These are phyloP conservation scores for Felis chaus DNA, from an alignment of 2,113 vertebrate species.

Conservation along the genomic window DNA sequence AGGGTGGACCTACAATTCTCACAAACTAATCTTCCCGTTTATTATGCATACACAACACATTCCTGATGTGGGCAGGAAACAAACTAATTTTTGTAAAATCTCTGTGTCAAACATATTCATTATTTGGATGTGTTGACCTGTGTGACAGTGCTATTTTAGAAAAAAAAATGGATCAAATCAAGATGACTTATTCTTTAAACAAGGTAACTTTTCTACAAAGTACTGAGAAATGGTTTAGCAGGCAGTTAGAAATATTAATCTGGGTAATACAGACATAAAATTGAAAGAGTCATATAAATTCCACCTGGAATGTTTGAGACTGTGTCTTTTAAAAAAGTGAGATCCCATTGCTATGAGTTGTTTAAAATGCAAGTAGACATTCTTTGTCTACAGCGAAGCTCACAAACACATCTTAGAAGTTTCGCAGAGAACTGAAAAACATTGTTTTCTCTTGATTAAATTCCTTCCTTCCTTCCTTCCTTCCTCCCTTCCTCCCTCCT, in stretches of 20 bases:
- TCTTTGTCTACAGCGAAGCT: background rate
- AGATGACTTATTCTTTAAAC: background rate
- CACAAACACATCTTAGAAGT: background rate
- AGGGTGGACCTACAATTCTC: slow-evolving; percentile 66
- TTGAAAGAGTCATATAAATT: background rate
- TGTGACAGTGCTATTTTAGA: slow-evolving; percentile 54
- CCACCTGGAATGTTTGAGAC: background rate
- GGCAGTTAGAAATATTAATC: background rate
- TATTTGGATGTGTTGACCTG: slow-evolving; percentile 59
- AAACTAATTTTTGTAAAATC: slow-evolving; percentile 50
- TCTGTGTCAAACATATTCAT: background rate
- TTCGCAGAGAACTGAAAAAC: slow-evolving; percentile 5
- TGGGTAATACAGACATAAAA: background rate
- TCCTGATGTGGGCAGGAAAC: slow-evolving; percentile 66
- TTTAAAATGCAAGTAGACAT: background rate
- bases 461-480: background rate
- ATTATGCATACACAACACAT: slow-evolving; percentile 50
- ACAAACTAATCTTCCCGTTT: slow-evolving; percentile 65
- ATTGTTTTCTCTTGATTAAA: background rate
- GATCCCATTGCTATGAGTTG: too few species aligned
- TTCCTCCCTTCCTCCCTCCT: background rate
- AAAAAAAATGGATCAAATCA: background rate
- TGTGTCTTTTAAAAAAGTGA: background rate
- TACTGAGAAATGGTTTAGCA: background rate
- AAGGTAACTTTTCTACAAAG: background rate